Evolutionary conservation across 92 coral and sea anemone genomes (phyloP).

Genomic region (Metridium senile): DNA sequence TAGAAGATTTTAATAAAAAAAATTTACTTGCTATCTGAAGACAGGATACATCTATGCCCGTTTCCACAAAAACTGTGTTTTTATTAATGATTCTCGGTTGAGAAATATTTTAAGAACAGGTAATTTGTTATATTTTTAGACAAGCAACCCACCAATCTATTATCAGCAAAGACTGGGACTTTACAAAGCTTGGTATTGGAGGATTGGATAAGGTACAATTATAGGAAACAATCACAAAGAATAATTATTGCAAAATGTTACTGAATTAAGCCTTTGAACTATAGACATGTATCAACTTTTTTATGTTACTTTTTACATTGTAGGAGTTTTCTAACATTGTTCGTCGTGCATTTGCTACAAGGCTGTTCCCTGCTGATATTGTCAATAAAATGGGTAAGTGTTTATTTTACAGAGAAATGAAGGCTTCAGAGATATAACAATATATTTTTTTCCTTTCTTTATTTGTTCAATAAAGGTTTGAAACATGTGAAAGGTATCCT

Average conservation of each 20-base stretch:
- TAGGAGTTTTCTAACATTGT: slow-evolving; percentile 97
- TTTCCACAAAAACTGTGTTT: no score
- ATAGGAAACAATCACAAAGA: neutral
- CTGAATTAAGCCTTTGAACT: no score
- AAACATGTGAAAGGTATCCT: slow-evolving; percentile 97
- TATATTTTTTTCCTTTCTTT: neutral
- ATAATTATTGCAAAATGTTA: neutral
- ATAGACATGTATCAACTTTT: no score
- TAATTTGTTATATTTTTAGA: slow-evolving; percentile 33
- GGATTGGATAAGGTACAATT: slow-evolving; percentile 99
- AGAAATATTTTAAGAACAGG: neutral
- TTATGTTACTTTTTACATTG: neutral
- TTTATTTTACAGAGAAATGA: neutral
- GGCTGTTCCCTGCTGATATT: slow-evolving; percentile 91
- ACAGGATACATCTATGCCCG: no score
- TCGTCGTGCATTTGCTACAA: slow-evolving; percentile 96
- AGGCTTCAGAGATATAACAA: neutral
- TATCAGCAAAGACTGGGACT: slow-evolving; percentile 98
- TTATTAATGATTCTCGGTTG: no score
- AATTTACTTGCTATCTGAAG: no score
- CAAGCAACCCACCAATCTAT: slow-evolving; percentile 96
- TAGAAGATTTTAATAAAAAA: no score
- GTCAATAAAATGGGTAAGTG: slow-evolving; percentile 87
- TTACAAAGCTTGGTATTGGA: slow-evolving; percentile 97
- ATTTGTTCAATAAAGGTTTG: slow-evolving; percentile 49